phyloP scores from a whole-genome alignment of 2,888 invertebrate species.

The Acanthosepion pharaonis region DNA sequence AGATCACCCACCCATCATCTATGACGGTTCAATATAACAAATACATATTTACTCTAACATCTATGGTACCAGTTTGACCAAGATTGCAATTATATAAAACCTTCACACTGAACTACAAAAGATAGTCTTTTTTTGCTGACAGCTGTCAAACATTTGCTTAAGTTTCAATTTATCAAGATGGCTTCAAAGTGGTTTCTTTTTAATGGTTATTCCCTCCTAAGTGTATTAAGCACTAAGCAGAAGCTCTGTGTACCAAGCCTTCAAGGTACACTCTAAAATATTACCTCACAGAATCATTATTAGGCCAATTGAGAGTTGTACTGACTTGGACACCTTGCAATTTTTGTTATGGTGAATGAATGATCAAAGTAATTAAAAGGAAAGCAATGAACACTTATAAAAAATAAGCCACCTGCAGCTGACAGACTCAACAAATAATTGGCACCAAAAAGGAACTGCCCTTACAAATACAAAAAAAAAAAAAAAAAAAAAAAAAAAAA shows the following conservation, averaged over 20 bases:
- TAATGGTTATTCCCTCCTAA: not conserved
- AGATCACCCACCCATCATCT: too few species aligned
- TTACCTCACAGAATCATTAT: not conserved
- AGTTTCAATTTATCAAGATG: not conserved
- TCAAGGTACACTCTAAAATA: not conserved
- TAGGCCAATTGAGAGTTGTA: not conserved
- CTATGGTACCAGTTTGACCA: not conserved
- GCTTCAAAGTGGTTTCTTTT: not conserved
- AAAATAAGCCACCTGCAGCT: not conserved
- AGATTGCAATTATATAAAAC: not conserved
- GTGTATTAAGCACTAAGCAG: not conserved
- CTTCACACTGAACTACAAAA: not conserved
- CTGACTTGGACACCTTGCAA: not conserved
- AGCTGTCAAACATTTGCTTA: not conserved
- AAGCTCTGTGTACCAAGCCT: not conserved
- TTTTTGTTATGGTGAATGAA: not conserved
- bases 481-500: not conserved
- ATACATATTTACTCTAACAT: too few species aligned
- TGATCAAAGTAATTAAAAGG: not conserved
- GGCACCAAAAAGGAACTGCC: not conserved
- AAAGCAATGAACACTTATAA: not conserved
- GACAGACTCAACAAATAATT: constrained; percentile 3
- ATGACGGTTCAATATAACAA: too few species aligned
- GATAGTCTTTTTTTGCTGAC: not conserved
- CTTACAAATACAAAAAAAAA: not conserved